These are phyloP conservation scores for Pocota personata DNA, from an alignment of 2,888 invertebrate genomes.

Conservation along the genomic window DNA sequence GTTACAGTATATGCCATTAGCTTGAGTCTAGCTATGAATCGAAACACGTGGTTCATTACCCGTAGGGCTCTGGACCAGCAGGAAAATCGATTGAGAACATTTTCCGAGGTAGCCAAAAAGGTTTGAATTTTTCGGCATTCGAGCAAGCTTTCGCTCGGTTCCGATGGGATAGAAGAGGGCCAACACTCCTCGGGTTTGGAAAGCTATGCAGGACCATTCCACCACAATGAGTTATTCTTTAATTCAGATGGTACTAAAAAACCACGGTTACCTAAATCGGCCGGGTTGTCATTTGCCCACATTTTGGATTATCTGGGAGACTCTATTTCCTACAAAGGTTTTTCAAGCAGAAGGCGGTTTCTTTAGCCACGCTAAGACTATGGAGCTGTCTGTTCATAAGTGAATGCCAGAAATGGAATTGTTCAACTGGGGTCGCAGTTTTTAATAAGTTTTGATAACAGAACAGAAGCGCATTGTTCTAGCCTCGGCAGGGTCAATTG, in stretches of 20 bases:
- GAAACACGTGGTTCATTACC: neutral
- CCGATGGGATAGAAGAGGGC: neutral
- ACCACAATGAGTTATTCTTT: neutral
- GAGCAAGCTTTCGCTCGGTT: neutral
- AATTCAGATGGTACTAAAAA: neutral
- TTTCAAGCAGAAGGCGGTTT: neutral
- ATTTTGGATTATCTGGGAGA: neutral
- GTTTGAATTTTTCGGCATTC: neutral
- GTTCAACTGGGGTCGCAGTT: neutral
- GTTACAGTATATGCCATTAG: too few species aligned
- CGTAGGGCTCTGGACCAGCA: neutral
- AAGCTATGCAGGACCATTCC: neutral
- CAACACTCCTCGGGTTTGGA: neutral
- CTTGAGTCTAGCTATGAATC: too few species aligned
- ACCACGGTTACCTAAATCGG: neutral
- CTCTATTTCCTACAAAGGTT: neutral
- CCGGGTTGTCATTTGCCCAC: neutral
- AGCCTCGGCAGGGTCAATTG: neutral
- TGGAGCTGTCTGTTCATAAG: neutral
- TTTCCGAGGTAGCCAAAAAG: neutral
- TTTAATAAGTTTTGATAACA: neutral
- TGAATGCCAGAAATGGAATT: neutral
- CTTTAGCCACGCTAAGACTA: neutral
- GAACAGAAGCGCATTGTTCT: too few species aligned
- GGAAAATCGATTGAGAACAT: neutral